A percentile compares a stretch with the other conserved stretches of the same genome.
These are phyloP conservation scores for Lithophane semibrunnea DNA, from an alignment of 2,888 invertebrate genomes.

Conservation along the genomic window DNA sequence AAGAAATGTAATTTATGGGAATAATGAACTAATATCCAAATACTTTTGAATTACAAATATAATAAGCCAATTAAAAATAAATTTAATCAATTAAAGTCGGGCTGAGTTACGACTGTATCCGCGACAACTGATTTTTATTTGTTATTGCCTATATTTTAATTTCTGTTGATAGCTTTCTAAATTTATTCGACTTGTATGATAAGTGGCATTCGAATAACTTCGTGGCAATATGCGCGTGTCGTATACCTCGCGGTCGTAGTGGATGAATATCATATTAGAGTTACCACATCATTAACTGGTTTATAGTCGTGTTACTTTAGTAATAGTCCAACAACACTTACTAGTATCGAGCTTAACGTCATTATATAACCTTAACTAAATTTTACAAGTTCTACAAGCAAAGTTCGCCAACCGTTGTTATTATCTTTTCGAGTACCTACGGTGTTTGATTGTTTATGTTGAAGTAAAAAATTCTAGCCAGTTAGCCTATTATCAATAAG, in stretches of 20 bases:
- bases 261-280: constrained; percentile 78
- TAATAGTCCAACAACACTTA: constrained; percentile 56
- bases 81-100: constrained; percentile 66
- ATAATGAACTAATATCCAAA: constrained; percentile 22
- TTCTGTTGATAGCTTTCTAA: constrained; percentile 79
- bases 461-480: constrained; percentile 33
- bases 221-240: constrained; percentile 74
- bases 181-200: constrained; percentile 78
- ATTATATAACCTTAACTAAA: constrained; percentile 51
- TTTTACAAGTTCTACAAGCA: constrained; percentile 27
- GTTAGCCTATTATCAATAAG: constrained; percentile 59
- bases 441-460: constrained; percentile 36
- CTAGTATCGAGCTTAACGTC: constrained; percentile 45
- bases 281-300: constrained; percentile 82
- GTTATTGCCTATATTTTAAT: constrained; percentile 73
- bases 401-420: constrained; percentile 32
- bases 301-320: constrained; percentile 75
- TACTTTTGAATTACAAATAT: constrained; percentile 45
- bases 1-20: constrained; percentile 30
- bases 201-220: constrained; percentile 74
- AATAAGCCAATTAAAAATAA: constrained; percentile 62
- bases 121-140: constrained; percentile 71
- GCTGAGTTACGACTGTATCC: constrained; percentile 70
- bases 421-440: constrained; percentile 28
- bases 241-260: constrained; percentile 63